Percentiles rank a stretch among this genome's conserved stretches.
phyloP scores from a whole-genome alignment of 2,888 invertebrate species.

The Zhuqinia jingwanae region DNA sequence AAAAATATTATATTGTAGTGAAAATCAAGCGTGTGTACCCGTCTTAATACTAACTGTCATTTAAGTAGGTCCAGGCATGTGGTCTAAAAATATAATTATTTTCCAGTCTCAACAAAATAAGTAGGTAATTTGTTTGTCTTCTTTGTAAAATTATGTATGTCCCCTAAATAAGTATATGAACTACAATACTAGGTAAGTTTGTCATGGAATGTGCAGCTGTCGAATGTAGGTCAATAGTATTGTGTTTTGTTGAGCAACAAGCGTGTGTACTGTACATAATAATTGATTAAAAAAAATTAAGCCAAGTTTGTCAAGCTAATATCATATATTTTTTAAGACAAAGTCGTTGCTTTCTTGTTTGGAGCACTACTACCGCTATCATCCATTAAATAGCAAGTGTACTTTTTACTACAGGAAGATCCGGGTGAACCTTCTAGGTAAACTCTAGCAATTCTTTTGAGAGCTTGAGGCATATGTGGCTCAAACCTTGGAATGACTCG shows the following conservation, averaged over 20 bases:
- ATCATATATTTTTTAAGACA: background rate
- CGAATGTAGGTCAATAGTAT: background rate
- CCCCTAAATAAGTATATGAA: too few relatives aligned
- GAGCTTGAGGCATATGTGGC: conserved; percentile 54
- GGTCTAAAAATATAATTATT: background rate
- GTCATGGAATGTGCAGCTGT: background rate
- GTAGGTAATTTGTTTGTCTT: background rate
- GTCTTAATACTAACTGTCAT: background rate
- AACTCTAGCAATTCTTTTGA: conserved; percentile 55
- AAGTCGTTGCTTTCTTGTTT: conserved; percentile 34
- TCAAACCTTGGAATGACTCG: conserved; percentile 63
- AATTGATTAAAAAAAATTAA: background rate
- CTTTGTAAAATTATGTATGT: background rate
- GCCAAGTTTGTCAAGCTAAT: background rate
- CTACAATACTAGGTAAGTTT: background rate
- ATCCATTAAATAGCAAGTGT: conserved; percentile 64
- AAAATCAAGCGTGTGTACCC: background rate
- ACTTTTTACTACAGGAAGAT: conserved; percentile 55
- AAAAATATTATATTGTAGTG: too few relatives aligned
- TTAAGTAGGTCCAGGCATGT: background rate
- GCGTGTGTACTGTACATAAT: conserved; percentile 9
- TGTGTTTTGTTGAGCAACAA: conserved; percentile 16
- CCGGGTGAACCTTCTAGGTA: conserved; percentile 64
- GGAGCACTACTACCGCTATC: conserved; percentile 22
- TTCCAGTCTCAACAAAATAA: background rate